Evolutionary conservation across 2,888 invertebrate species (phyloP).

Genomic region (Lysandra bellargus): DNA sequence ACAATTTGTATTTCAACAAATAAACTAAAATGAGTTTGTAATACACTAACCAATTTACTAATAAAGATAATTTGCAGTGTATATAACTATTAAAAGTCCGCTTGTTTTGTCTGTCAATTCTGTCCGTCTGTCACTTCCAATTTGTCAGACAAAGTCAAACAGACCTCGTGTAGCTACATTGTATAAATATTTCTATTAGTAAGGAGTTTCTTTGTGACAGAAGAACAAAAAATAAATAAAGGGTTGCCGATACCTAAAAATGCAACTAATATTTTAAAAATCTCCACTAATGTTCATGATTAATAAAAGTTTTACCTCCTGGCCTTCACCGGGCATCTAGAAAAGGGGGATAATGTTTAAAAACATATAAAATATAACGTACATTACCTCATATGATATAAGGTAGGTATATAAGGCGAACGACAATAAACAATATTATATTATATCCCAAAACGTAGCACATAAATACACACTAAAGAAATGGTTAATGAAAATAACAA

Average conservation of each 20-base stretch:
- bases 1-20: too few relatives aligned
- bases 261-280: neutral
- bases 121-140: too few relatives aligned
- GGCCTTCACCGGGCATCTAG: constrained; percentile 27
- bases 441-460: neutral
- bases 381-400: neutral
- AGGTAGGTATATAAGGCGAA: neutral
- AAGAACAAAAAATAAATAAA: neutral
- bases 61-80: too few relatives aligned
- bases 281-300: constrained; percentile 9
- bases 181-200: neutral
- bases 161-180: neutral
- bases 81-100: too few relatives aligned
- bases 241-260: neutral
- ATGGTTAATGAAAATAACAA: neutral
- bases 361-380: neutral
- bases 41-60: too few relatives aligned
- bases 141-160: neutral
- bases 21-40: too few relatives aligned
- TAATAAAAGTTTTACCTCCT: constrained; percentile 27
- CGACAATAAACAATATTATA: neutral
- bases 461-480: neutral
- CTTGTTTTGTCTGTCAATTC: too few relatives aligned
- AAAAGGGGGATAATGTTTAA: constrained; percentile 3
- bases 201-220: neutral